Evolutionary conservation across 2,797 vertebrate species (phyloP).

Genomic region (Phyllotis vaccarum): DNA sequence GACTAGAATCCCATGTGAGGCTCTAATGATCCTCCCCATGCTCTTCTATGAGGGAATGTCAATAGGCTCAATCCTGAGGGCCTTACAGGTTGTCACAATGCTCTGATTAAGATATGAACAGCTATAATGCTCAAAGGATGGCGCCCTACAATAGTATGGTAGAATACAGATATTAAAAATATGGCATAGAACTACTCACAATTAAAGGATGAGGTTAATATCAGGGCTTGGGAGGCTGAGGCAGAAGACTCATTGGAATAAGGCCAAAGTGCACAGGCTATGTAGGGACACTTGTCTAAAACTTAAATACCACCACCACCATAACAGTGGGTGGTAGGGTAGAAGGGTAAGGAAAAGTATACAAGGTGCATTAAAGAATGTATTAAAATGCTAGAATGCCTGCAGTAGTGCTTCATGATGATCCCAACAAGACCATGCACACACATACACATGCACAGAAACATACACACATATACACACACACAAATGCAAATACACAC

Average conservation of each 20-base stretch:
- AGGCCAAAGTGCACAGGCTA: background rate
- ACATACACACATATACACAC: background rate
- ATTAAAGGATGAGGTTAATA: background rate
- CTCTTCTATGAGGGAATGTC: background rate
- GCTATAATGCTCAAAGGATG: background rate
- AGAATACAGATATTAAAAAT: background rate
- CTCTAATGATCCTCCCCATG: background rate
- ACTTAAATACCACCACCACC: background rate
- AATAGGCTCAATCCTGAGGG: background rate
- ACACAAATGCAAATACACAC: background rate
- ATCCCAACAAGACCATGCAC: background rate
- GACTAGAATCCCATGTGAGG: background rate
- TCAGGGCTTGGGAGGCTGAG: background rate
- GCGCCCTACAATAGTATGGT: background rate
- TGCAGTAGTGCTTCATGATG: background rate
- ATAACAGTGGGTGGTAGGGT: background rate
- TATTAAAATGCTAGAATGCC: background rate
- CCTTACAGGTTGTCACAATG: background rate
- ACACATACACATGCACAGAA: background rate
- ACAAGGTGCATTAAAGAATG: background rate
- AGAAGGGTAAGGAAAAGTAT: background rate
- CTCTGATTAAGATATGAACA: background rate
- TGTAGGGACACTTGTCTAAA: background rate
- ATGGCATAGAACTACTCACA: background rate
- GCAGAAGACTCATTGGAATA: background rate